Evolutionary conservation across 2,888 invertebrate genomes (phyloP).

Genomic region (Watsonalla cultraria): DNA sequence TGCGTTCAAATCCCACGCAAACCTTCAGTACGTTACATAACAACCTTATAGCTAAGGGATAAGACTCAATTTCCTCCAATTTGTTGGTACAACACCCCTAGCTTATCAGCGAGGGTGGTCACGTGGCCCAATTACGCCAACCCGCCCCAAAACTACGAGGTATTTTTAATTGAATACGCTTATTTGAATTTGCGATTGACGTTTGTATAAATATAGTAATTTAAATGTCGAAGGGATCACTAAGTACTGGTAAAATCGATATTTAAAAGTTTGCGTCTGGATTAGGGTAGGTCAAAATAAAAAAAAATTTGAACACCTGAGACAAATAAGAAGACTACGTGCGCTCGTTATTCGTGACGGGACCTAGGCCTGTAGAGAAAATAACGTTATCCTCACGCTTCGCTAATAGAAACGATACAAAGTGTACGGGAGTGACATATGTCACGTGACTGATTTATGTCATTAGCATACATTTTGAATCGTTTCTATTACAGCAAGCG

Average conservation of each 20-base stretch:
- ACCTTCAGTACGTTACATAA: no score
- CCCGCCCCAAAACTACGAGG: constrained; percentile 44
- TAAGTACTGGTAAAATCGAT: not conserved
- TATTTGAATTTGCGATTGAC: constrained; percentile 69
- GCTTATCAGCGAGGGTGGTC: constrained; percentile 37
- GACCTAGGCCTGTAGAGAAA: no score
- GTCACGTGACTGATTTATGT: no score
- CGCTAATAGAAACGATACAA: no score
- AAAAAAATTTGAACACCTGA: no score
- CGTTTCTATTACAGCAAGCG: no score
- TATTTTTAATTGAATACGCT: constrained; percentile 69
- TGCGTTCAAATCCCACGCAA: constrained; percentile 2
- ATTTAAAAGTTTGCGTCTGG: not conserved
- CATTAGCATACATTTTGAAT: no score
- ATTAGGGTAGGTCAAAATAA: not conserved
- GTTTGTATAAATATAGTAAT: constrained; percentile 18
- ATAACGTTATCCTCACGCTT: no score
- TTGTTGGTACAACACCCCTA: constrained; percentile 6
- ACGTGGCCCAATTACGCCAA: constrained; percentile 63
- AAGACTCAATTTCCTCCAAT: constrained; percentile 31
- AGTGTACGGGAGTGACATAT: no score
- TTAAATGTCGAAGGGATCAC: not conserved
- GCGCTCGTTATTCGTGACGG: no score
- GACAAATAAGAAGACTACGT: no score
- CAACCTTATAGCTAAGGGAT: constrained; percentile 4